Conservation (phyloP, 2,888 invertebrate genomes). For the Rotaria sp. region DNA sequence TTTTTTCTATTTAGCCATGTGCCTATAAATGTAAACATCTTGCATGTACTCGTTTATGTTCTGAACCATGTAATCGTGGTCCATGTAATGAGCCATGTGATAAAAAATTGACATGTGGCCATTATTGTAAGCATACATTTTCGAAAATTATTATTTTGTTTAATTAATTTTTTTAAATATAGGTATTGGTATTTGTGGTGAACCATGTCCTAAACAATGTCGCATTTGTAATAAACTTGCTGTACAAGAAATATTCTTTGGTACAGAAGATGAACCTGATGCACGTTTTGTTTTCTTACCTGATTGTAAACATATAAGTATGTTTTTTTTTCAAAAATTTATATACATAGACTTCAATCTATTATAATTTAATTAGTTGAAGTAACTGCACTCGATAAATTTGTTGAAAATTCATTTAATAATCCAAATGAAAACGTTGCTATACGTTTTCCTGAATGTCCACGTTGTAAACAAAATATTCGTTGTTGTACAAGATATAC, state of each 20-base stretch:
- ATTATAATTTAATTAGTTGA: conserved; percentile 46
- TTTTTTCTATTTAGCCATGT: background rate
- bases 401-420: conserved; percentile 43
- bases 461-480: conserved; percentile 62
- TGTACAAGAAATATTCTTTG: conserved; percentile 48
- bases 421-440: conserved; percentile 43
- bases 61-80: conserved; percentile 39
- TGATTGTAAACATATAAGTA: conserved; percentile 47
- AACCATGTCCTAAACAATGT: conserved; percentile 63
- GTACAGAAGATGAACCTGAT: conserved; percentile 58
- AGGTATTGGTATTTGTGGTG: conserved; percentile 64
- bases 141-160: background rate
- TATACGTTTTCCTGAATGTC: conserved; percentile 57
- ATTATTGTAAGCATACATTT: conserved; percentile 26
- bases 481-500: conserved; percentile 61
- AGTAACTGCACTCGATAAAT: conserved; percentile 50
- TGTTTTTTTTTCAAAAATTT: background rate
- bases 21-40: conserved; percentile 38
- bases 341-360: no score
- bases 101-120: conserved; percentile 33
- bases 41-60: conserved; percentile 38
- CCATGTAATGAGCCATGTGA: conserved; percentile 41
- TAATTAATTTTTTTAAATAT: background rate
- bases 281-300: conserved; percentile 53
- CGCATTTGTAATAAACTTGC: conserved; percentile 56